Evolutionary conservation across 1,140 invertebrate species (phyloP), one percentile per base, ranked within the genome.

Genomic region (Drosophila kurseongensis): DNA sequence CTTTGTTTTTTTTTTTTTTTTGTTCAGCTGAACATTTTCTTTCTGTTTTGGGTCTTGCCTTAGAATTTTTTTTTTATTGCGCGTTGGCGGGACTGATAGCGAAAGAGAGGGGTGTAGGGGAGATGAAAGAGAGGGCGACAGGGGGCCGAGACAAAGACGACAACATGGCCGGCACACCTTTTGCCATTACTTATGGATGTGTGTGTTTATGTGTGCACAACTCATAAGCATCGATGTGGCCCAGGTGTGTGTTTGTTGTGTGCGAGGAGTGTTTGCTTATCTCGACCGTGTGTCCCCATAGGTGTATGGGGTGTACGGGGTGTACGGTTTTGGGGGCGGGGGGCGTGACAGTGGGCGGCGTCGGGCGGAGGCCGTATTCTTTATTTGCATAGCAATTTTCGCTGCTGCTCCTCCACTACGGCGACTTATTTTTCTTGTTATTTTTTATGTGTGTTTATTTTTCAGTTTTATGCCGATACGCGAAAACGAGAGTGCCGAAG

Each of bases 361-460:
- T 41, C 16, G 66, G 50, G 58, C 56, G 56, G 63, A 63, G 65
- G 69, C 73, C 80, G 67, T 84, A 68, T 88, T 89, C 83, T 80
- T 48, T 89, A 88, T 88, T 88, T 88, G 84, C 83, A 88, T 83
- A 83, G 65, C 79, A 88, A 88, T 89, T 80, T 83, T 89, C 61
- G 71, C 60, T 68, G 59, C 63, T 68, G n/a, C 50, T 23, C 32
- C 48, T 38, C 35, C 65, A 32, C 59, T 47, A 5, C 27, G 5
- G 3, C 42, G 16, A 32, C 63, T 56, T 56, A 42, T 71, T 67
- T 45, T 79, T 88, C 73, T 86, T 76, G 65, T 78, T 82, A 51
- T 44, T 58, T 18, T 78, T 78, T 78, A 74, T 89, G 84, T 62
- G 32, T 88, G 83, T 88, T 88, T 83, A 89, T 75, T 80, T 88